Conservation (phyloP, 2,113 vertebrate genomes). For the Oryzias curvinotus region DNA sequence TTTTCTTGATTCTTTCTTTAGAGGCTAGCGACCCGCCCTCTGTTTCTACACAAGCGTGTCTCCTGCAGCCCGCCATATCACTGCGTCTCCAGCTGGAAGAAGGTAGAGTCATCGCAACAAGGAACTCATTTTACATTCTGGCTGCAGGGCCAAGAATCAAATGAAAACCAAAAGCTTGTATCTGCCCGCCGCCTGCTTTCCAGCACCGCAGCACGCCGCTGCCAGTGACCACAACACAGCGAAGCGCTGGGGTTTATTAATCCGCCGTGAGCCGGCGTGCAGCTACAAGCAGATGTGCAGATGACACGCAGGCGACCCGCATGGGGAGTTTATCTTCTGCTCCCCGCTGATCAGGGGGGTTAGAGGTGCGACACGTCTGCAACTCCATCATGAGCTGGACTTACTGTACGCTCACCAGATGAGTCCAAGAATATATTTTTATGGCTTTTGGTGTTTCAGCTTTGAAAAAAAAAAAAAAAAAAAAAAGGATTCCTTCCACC, state of each 20-base stretch:
- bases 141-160: constrained; percentile 27
- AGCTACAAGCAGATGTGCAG: constrained; percentile 17
- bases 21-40: neutral
- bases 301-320: constrained; percentile 4
- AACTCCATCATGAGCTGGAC: neutral
- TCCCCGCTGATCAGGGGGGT: neutral
- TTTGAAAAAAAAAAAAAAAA: no score
- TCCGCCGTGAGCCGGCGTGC: constrained; percentile 3
- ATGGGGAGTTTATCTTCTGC: neutral
- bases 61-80: constrained; percentile 14
- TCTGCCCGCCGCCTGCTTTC: constrained; percentile 35
- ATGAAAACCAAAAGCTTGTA: constrained; percentile 50
- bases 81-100: constrained; percentile 40
- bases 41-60: neutral
- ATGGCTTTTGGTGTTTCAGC: no score
- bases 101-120: constrained; percentile 22
- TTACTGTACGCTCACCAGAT: no score
- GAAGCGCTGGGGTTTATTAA: constrained; percentile 22
- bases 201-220: constrained; percentile 4
- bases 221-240: constrained; percentile 46
- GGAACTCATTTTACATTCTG: constrained; percentile 34
- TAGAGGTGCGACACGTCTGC: constrained; percentile 4
- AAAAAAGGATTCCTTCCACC: no score
- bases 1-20: neutral
- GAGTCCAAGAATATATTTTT: no score